Evolutionary conservation across 1,140 invertebrate genomes (phyloP).

Genomic region (Drosophila subobscura): DNA sequence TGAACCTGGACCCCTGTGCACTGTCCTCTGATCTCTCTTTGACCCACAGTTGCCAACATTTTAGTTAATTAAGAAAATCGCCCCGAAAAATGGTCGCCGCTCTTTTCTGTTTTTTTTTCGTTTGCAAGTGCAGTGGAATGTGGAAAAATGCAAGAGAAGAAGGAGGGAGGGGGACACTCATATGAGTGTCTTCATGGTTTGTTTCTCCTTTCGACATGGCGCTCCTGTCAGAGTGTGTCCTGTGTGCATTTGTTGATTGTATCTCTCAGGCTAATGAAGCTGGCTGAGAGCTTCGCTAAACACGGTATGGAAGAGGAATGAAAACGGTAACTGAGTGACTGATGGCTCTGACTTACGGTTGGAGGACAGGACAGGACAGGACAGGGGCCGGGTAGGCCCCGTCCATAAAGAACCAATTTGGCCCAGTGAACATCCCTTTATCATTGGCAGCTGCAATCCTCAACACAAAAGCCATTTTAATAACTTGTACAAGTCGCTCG

Average conservation of each 20-base stretch:
- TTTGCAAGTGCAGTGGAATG: slow-evolving; percentile 29
- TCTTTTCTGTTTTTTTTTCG: slow-evolving; percentile 1
- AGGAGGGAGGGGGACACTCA: slow-evolving; percentile 5
- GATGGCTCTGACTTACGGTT: too few relatives aligned
- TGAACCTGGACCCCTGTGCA: slow-evolving; percentile 1
- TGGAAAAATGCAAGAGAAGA: slow-evolving; percentile 23
- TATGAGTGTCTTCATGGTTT: slow-evolving; percentile 40
- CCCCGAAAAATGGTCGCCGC: slow-evolving; percentile 27
- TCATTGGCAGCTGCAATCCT: slow-evolving; percentile 50
- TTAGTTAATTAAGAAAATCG: slow-evolving; percentile 73
- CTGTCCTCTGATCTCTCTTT: slow-evolving; percentile 17
- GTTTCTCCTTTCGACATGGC: slow-evolving; percentile 11
- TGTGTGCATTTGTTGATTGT: slow-evolving; percentile 70
- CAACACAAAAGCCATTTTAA: slow-evolving; percentile 57
- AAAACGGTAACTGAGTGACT: neutral
- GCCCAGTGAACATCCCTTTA: slow-evolving; percentile 52
- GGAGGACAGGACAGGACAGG: neutral
- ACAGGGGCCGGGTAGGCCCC: too few relatives aligned
- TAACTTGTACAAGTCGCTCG: slow-evolving; percentile 66
- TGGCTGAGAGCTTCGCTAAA: slow-evolving; percentile 57
- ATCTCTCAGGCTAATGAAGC: slow-evolving; percentile 63
- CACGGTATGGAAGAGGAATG: slow-evolving; percentile 33
- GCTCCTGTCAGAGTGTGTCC: neutral
- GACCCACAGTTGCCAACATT: slow-evolving; percentile 56
- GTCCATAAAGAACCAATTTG: slow-evolving; percentile 37